Base-by-base conservation (phyloP, 2,113 vertebrate genomes). In the Xiphorhynchus elegans region DNA sequence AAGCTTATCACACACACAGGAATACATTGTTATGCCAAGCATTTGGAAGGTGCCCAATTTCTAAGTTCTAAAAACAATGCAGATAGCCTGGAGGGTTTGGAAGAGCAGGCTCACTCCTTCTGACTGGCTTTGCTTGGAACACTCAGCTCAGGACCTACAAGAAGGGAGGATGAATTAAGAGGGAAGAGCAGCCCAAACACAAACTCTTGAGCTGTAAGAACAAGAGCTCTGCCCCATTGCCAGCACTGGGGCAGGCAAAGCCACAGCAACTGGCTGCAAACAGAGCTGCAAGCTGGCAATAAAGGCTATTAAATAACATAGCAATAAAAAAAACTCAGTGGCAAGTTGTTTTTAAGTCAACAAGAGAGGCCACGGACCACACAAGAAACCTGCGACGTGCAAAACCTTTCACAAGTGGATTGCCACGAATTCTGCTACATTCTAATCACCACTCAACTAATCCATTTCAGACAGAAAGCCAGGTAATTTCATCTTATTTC, bases 331-430 rank as follows among this genome's bases (percentile, higher is more conserved):
- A 29, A 63, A 26, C 26, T 1, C 11, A 13, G 62, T 6, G 2
- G 28, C 17, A 37, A 3, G 0, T 2, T 37, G 23, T 7, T 52
- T 49, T 18, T 19, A 53, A 55, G 2, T 3, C 11, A 49, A 16
- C 6, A 73, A 29, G 62, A 68, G 13, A 37, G 2, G 6, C 21
- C 33, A 13, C 37, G n/a, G 4, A 49, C 44, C 18, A 17, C 29
- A 7, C 9, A 23, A 24, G 21, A n/a, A n/a, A 4, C 6, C 4
- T 19, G 6, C 44, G 46, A 74, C 3, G 2, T 6, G 9, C 33
- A 77, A 78, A 75, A 3, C 10, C 6, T 47, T 73, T 9, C n/a
- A 19, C 14, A 16, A 26, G 12, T 15, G 33, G 18, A 11, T 19
- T 44, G 7, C 42, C 50, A 21, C 23, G 17, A 67, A 2, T n/a